Evolutionary conservation across 2,888 invertebrate genomes (phyloP).

Genomic region (Ornithoptera priamus): DNA sequence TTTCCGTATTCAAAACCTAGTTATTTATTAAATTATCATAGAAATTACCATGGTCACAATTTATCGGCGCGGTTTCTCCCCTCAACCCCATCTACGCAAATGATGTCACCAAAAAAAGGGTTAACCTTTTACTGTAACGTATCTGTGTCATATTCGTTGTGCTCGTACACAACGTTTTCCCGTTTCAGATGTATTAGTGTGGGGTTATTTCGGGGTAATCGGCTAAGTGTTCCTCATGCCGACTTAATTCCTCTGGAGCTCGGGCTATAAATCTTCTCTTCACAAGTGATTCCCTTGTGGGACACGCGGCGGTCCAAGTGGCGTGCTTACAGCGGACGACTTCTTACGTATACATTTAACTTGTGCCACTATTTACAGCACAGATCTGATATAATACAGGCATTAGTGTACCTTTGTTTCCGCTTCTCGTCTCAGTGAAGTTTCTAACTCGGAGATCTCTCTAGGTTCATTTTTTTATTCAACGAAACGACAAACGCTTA

Average conservation of each 20-base stretch:
- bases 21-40: no score
- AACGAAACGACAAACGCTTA: no score
- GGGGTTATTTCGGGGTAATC: slow-evolving; percentile 23
- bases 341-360: no score
- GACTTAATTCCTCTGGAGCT: slow-evolving; percentile 32
- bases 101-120: not conserved
- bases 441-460: no score
- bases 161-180: not conserved
- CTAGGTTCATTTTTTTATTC: no score
- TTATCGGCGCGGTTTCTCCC: not conserved
- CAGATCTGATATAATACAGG: no score
- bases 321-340: not conserved
- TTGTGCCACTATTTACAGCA: no score
- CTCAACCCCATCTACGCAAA: not conserved
- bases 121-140: not conserved
- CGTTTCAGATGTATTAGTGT: slow-evolving; percentile 2
- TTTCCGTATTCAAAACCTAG: no score
- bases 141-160: not conserved
- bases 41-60: no score
- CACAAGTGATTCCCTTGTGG: slow-evolving; percentile 52
- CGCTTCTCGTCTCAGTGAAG: no score
- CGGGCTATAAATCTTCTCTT: slow-evolving; percentile 52
- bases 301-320: slow-evolving; percentile 32
- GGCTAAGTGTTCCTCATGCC: slow-evolving; percentile 26
- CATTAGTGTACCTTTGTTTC: no score